These are phyloP conservation scores for Mesocentrotus franciscanus DNA, from an alignment of 53 echinoderm and acorn worm species.

Conservation along the genomic window DNA sequence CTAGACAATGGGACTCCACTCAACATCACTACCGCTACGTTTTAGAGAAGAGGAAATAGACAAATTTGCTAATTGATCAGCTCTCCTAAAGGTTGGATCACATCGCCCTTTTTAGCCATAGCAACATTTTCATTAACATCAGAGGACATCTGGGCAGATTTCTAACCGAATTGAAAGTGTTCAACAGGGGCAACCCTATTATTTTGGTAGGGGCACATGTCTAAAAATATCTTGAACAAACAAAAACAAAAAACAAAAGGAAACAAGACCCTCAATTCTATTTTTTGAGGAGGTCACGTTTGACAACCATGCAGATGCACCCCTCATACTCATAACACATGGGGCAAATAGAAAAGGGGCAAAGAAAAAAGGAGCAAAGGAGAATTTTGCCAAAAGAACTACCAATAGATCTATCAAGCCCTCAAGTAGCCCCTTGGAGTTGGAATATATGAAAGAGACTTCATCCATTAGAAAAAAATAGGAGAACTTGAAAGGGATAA, in stretches of 20 bases:
- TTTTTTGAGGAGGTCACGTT: too few relatives aligned
- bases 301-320: too few relatives aligned
- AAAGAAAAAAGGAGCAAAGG: not conserved
- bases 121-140: not conserved
- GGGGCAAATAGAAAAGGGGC: not conserved
- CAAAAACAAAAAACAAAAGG: too few relatives aligned
- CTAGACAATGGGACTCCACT: conserved; percentile 50
- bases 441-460: not conserved
- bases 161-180: not conserved
- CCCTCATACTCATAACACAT: too few relatives aligned
- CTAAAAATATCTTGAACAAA: too few relatives aligned
- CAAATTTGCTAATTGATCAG: conserved; percentile 46
- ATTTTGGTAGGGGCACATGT: too few relatives aligned
- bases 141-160: not conserved
- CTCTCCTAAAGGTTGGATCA: not conserved
- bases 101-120: not conserved
- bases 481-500: not conserved
- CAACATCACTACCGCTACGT: not conserved
- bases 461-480: not conserved
- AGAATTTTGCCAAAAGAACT: not conserved
- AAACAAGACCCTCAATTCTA: too few relatives aligned
- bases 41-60: conserved; percentile 22
- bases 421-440: not conserved
- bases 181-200: not conserved
- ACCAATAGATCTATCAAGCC: not conserved